Percentiles rank a stretch among this genome's conserved stretches.
Evolutionary conservation across 2,113 vertebrate species (phyloP).

Genomic region (Camelus bactrianus): DNA sequence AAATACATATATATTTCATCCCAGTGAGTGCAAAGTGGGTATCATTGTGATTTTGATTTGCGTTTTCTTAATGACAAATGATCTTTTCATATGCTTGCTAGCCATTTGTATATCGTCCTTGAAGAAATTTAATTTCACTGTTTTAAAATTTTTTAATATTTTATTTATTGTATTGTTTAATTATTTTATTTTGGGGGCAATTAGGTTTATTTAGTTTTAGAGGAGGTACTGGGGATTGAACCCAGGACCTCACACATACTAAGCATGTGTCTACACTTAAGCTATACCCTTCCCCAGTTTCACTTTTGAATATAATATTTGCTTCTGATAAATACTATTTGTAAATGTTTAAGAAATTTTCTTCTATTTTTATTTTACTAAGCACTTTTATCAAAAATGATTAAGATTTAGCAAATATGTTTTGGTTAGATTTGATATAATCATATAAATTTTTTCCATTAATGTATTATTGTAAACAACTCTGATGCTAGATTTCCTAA

Average conservation of each 20-base stretch:
- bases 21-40: neutral
- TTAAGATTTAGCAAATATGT: neutral
- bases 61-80: neutral
- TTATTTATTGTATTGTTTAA: too few species aligned
- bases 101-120: too few species aligned
- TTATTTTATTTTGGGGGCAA: too few species aligned
- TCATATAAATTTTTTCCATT: neutral
- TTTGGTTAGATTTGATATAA: neutral
- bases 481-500: neutral
- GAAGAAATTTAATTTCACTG: too few species aligned
- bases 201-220: too few species aligned
- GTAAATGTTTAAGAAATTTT: neutral
- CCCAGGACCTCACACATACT: too few species aligned
- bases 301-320: neutral
- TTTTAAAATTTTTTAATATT: too few species aligned
- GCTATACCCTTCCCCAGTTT: too few species aligned
- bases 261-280: too few species aligned
- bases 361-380: neutral
- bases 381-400: neutral
- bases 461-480: neutral
- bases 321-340: neutral
- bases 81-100: neutral
- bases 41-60: neutral
- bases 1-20: neutral
- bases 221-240: too few species aligned